A percentile compares a stretch with the other conserved stretches of the same genome.
Evolutionary conservation across 64 coral and sea anemone species (phyloP).

Genomic region (Astreopora myriophthalma): DNA sequence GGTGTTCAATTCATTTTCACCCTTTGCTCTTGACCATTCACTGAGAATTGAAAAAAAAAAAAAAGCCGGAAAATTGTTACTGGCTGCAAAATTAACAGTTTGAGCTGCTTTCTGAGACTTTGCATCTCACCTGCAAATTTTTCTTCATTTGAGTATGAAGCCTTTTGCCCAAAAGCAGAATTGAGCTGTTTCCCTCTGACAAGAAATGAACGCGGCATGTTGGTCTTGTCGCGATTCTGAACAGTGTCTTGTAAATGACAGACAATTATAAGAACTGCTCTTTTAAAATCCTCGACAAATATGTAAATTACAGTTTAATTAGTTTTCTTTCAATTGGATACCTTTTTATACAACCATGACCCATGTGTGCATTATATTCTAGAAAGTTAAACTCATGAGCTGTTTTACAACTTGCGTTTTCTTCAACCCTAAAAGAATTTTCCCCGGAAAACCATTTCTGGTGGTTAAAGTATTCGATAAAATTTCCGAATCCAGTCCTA

Average conservation of each 20-base stretch:
- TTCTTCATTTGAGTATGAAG: neutral
- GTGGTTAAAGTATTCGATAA: neutral
- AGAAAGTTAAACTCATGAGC: neutral
- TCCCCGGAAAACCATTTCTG: neutral
- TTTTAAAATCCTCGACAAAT: constrained; percentile 44
- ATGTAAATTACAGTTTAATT: constrained; percentile 58
- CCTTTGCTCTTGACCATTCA: neutral
- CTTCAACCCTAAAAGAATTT: neutral
- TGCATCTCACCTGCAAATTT: constrained; percentile 5
- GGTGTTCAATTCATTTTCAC: neutral
- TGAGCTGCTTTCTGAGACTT: neutral
- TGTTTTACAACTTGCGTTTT: neutral
- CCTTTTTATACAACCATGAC: constrained; percentile 5
- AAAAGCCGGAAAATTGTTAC: too few relatives aligned
- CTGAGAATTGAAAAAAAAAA: neutral
- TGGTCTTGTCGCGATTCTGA: constrained; percentile 22
- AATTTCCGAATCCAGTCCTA: neutral
- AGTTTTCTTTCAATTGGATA: constrained; percentile 34
- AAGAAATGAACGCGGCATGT: constrained; percentile 43
- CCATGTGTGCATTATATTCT: neutral
- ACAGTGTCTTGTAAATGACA: constrained; percentile 11
- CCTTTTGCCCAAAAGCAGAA: neutral
- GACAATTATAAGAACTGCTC: constrained; percentile 45
- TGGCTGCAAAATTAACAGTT: neutral
- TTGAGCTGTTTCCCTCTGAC: constrained; percentile 13